phyloP scores from a whole-genome alignment of 2,113 vertebrate species.

The Misgurnus anguillicaudatus region DNA sequence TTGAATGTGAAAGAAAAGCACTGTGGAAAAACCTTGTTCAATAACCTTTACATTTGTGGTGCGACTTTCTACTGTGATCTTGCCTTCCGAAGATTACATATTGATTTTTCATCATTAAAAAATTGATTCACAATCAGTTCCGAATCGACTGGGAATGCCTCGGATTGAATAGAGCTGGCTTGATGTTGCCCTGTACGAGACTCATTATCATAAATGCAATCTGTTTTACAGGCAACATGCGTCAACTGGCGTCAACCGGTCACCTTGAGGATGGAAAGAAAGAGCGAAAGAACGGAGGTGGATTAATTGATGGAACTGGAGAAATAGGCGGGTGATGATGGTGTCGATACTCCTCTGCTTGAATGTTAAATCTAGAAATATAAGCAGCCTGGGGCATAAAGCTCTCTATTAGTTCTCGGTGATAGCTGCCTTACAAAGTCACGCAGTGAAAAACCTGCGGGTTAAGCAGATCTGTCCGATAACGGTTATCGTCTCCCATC shows the following conservation, averaged over 20 bases:
- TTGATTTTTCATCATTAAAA: constrained; percentile 56
- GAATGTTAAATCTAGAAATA: constrained; percentile 57
- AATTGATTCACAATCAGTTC: constrained; percentile 58
- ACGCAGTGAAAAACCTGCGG: constrained; percentile 33
- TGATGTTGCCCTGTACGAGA: constrained; percentile 6
- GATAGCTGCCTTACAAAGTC: constrained; percentile 50
- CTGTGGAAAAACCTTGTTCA: constrained; percentile 14
- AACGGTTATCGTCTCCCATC: constrained; percentile 52
- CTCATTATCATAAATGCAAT: constrained; percentile 33
- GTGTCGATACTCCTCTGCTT: constrained; percentile 34
- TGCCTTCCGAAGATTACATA: constrained; percentile 60
- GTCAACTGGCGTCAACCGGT: constrained; percentile 29
- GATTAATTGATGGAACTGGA: constrained; percentile 48
- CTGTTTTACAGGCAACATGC: constrained; percentile 39
- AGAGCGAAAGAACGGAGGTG: not conserved
- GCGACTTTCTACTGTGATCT: constrained; percentile 43
- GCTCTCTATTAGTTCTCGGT: constrained; percentile 48
- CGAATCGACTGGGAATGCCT: constrained; percentile 57
- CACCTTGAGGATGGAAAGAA: constrained; percentile 22
- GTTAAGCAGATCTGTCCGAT: constrained; percentile 49
- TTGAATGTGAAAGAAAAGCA: constrained; percentile 41
- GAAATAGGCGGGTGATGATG: constrained; percentile 50
- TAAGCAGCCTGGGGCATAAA: constrained; percentile 52
- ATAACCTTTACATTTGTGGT: constrained; percentile 53
- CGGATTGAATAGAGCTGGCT: constrained; percentile 33